Conservation (phyloP, 2,888 invertebrate species). For the Dryadula phaetusa region DNA sequence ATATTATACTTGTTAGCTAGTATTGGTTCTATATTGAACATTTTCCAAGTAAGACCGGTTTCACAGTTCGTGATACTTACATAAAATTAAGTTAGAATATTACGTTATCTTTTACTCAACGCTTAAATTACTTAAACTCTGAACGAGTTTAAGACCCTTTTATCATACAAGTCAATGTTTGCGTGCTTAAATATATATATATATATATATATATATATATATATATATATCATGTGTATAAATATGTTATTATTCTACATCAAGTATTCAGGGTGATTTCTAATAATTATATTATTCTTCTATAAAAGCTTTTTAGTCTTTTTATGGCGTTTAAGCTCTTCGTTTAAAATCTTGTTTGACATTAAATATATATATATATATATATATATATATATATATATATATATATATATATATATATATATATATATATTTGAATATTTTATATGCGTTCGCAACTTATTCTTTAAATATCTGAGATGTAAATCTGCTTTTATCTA, state of each 20-base stretch:
- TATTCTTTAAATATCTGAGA: conserved; percentile 1
- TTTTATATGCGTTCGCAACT: background rate
- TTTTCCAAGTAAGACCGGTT: conserved; percentile 9
- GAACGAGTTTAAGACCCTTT: background rate
- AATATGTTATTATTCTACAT: no score
- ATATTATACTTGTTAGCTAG: background rate
- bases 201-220: background rate
- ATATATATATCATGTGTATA: background rate
- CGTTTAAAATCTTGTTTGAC: no score
- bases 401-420: no score
- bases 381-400: no score
- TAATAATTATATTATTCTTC: no score
- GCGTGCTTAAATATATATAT: background rate
- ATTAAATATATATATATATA: no score
- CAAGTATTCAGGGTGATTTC: no score
- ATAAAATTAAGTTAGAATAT: conserved; percentile 14
- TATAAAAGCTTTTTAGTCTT: background rate
- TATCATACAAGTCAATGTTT: background rate
- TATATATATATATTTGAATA: background rate
- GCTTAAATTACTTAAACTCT: conserved; percentile 6
- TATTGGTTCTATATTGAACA: background rate
- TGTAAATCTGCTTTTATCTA: background rate
- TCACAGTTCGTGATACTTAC: conserved; percentile 13
- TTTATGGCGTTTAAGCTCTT: background rate
- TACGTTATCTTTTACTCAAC: conserved; percentile 7